phyloP scores from a whole-genome alignment of 2,113 vertebrate genomes.

The Poeciliopsis retropinna region DNA sequence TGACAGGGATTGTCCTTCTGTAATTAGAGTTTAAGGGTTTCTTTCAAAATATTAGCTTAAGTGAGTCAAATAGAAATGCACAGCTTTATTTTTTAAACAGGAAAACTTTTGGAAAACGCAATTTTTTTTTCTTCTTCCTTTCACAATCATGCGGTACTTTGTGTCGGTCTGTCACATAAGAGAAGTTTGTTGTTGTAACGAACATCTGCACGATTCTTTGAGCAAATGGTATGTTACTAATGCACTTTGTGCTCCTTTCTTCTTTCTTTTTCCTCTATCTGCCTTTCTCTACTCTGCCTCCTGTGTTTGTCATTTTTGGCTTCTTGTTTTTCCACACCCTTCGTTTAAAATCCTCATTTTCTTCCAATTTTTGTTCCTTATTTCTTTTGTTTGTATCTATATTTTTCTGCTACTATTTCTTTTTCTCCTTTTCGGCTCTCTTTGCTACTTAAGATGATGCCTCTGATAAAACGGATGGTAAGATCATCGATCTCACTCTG shows the following conservation, averaged over 20 bases:
- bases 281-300: constrained; percentile 71
- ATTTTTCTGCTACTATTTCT: constrained; percentile 58
- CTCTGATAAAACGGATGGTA: constrained; percentile 99
- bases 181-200: not conserved
- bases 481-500: constrained; percentile 80
- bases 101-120: not conserved
- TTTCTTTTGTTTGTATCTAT: constrained; percentile 60
- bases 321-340: not conserved
- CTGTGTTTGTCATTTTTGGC: not conserved
- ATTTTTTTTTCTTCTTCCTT: too few species aligned
- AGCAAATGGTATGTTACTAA: constrained; percentile 78
- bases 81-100: not conserved
- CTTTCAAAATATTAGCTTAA: too few species aligned
- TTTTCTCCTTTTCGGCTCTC: constrained; percentile 67
- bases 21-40: too few species aligned
- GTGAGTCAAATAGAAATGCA: too few species aligned
- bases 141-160: not conserved
- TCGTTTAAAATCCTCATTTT: not conserved
- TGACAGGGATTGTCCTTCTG: too few species aligned
- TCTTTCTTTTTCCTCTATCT: constrained; percentile 80
- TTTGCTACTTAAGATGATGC: constrained; percentile 94
- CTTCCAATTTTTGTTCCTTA: constrained; percentile 39
- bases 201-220: constrained; percentile 48
- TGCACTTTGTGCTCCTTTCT: constrained; percentile 87
- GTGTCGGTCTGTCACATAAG: not conserved